phyloP scores from a whole-genome alignment of 1,140 invertebrate genomes.

The Camponotus vicinus region DNA sequence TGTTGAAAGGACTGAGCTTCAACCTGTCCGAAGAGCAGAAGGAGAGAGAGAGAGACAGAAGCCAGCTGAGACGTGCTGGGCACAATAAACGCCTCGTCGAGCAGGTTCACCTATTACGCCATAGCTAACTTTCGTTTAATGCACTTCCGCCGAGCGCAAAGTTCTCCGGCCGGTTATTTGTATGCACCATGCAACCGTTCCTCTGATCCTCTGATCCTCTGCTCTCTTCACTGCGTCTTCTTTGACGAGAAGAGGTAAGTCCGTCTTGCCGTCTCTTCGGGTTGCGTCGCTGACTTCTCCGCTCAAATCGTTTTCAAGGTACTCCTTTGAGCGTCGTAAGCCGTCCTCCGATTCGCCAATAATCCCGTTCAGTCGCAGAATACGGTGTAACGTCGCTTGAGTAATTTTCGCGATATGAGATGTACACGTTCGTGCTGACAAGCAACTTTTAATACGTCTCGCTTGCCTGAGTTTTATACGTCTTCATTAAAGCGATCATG shows the following conservation, averaged over 20 bases:
- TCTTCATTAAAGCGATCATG: not conserved
- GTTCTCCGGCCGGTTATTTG: conserved; percentile 73
- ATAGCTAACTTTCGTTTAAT: conserved; percentile 79
- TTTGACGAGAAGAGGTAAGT: conserved; percentile 62
- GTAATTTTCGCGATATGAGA: conserved; percentile 1
- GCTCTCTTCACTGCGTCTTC: conserved; percentile 62
- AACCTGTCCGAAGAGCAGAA: conserved; percentile 2
- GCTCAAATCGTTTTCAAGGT: conserved; percentile 38
- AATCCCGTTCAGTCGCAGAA: conserved; percentile 40
- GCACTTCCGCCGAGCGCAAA: conserved; percentile 71
- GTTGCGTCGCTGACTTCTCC: conserved; percentile 39
- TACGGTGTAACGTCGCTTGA: not conserved
- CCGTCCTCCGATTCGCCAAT: conserved; percentile 37
- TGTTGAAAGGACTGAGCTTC: conserved; percentile 61
- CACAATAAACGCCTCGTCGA: conserved; percentile 77
- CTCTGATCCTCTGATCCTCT: conserved; percentile 70
- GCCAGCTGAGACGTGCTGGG: conserved; percentile 73
- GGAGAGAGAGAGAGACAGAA: conserved; percentile 31
- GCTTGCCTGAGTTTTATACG: not conserved
- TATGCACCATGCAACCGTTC: conserved; percentile 73
- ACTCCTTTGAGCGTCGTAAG: conserved; percentile 50
- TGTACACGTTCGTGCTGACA: not conserved
- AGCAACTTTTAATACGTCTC: not conserved
- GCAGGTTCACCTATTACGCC: conserved; percentile 79
- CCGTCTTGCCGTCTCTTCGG: conserved; percentile 41